A percentile compares a stretch with the other conserved stretches of the same genome.
phyloP scores from a whole-genome alignment of 2,888 invertebrate genomes.

The Linnaemya vulpina region DNA sequence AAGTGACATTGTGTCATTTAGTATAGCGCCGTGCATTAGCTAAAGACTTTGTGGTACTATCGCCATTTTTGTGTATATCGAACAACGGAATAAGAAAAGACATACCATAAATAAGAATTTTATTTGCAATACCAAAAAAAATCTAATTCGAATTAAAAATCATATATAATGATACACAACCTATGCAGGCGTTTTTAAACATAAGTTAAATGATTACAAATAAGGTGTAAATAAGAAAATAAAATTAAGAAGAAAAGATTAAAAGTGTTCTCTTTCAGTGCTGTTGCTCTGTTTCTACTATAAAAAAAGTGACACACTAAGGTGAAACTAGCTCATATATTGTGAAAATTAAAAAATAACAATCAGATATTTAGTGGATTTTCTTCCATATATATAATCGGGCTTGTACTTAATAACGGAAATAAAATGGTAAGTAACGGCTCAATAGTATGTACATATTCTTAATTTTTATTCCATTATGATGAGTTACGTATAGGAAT shows the following conservation, averaged over 20 bases:
- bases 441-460: not conserved
- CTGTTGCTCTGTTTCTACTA: constrained; percentile 62
- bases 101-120: constrained; percentile 47
- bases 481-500: constrained; percentile 60
- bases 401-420: constrained; percentile 61
- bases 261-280: constrained; percentile 55
- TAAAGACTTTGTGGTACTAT: constrained; percentile 24
- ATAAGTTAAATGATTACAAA: constrained; percentile 3
- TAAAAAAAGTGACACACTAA: constrained; percentile 64
- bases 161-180: constrained; percentile 11
- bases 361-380: constrained; percentile 23
- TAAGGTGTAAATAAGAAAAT: constrained; percentile 29
- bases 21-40: not conserved
- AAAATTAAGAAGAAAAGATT: constrained; percentile 40
- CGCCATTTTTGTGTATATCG: constrained; percentile 68
- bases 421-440: constrained; percentile 65
- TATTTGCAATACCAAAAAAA: constrained; percentile 53
- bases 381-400: constrained; percentile 25
- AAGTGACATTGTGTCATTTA: constrained; percentile 12
- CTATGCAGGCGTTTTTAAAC: constrained; percentile 20
- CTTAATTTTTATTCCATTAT: constrained; percentile 30
- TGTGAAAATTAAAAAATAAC: constrained; percentile 48
- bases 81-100: constrained; percentile 64
- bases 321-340: constrained; percentile 67
- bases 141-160: constrained; percentile 53